Conservation (phyloP, 2,113 vertebrate genomes). For the Alligator sinensis region DNA sequence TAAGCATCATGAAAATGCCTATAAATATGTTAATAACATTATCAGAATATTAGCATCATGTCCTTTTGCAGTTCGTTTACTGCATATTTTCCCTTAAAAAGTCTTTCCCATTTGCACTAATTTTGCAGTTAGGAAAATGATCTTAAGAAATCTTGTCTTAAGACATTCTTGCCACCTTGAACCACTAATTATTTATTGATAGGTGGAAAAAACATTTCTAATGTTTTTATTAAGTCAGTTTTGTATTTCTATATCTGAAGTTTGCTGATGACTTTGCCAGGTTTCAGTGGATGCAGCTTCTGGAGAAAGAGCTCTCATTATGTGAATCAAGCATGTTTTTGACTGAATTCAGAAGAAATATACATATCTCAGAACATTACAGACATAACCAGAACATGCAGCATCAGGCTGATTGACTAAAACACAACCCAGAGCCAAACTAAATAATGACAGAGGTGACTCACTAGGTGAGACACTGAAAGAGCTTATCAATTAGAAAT, state of each 20-base stretch:
- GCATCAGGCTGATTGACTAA: not conserved
- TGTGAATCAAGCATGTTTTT: not conserved
- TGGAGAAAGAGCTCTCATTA: not conserved
- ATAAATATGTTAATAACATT: not conserved
- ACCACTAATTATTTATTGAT: not conserved
- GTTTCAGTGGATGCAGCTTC: not conserved
- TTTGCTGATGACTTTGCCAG: not conserved
- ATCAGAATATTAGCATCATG: no score
- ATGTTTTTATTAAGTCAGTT: not conserved
- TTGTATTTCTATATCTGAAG: not conserved
- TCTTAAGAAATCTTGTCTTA: not conserved
- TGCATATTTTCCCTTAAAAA: not conserved
- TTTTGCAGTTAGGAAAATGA: not conserved
- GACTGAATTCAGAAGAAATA: not conserved
- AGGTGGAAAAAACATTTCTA: not conserved
- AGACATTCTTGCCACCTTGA: not conserved
- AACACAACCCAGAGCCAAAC: not conserved
- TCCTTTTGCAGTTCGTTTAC: not conserved
- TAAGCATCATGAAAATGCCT: not conserved
- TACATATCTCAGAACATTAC: not conserved
- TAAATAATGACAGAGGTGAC: not conserved
- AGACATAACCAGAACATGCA: not conserved
- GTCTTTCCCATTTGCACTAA: not conserved
- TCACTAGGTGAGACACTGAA: not conserved
- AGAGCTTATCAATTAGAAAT: not conserved